Evolutionary conservation across 2,113 vertebrate genomes (phyloP).

Genomic region (Campylomormyrus tamandua): DNA sequence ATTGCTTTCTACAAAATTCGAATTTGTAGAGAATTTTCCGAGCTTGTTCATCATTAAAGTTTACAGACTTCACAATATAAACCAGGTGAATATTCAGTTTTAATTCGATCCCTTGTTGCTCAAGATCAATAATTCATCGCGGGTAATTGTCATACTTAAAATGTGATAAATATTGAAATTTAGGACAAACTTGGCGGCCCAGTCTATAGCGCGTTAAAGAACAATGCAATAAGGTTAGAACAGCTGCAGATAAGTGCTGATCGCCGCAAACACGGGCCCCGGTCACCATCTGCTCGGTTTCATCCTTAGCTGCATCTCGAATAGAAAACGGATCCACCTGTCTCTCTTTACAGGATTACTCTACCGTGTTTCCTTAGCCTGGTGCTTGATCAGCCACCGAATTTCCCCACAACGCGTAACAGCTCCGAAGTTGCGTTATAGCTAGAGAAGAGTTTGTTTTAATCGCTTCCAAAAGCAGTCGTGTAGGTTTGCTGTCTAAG

Average conservation of each 20-base stretch:
- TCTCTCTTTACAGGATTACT: constrained; percentile 25
- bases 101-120: not conserved
- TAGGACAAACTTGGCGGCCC: not conserved
- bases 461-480: not conserved
- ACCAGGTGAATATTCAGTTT: constrained; percentile 9
- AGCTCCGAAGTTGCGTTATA: not conserved
- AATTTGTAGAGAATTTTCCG: not conserved
- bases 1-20: not conserved
- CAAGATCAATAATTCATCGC: constrained; percentile 16
- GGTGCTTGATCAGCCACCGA: not conserved
- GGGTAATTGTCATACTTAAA: not conserved
- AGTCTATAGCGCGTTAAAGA: not conserved
- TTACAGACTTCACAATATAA: not conserved
- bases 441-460: not conserved
- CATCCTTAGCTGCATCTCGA: not conserved
- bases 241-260: not conserved
- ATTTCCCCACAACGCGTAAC: not conserved
- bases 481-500: not conserved
- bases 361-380: not conserved
- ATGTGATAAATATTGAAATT: not conserved
- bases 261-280: not conserved
- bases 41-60: not conserved
- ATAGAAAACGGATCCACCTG: constrained; percentile 31
- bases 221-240: not conserved
- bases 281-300: constrained; percentile 1